Evolutionary conservation across 2,888 invertebrate genomes (phyloP), one percentile per base, ranked within the genome.

Genomic region (Platynereis dumerilii): DNA sequence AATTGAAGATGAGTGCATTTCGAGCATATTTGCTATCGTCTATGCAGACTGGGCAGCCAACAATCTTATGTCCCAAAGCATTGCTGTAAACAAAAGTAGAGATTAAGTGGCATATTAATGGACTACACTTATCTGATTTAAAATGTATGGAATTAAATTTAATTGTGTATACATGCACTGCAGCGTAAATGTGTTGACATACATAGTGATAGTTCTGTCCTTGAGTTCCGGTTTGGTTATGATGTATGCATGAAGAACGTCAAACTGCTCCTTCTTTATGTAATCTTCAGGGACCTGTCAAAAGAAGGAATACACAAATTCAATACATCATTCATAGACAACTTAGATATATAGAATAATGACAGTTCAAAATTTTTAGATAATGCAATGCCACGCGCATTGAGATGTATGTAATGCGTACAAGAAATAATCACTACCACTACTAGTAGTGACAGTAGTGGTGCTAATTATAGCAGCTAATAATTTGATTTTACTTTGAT

Each of bases 181-280:
- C 34, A 34, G 34, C 34, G 34, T 7, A 34, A n/a, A n/a, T n/a
- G n/a, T n/a, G n/a, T 48, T 28, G 29, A 77, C 91, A 88, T 88
- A 93, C 89, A 96, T 92, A 7, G 95, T 96, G 80, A 97, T 91
- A 10, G 93, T 91, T 80, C 93, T 92, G 73, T 92, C 88, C 80
- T 94, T 92, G 42, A 97, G 87, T 79, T 95, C 93, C 29, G 92
- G 91, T 85, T 96, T 97, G 2, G 96, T 96, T 80, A 97, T 97
- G 71, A 97, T 94, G 81, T 94, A 97, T 27, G 92, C 93, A 81
- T 92, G 94, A 65, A 96, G 91, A 66, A 93, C 91, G 86, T 96
- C 95, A 87, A 97, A 96, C 24, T 92, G 88, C 77, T 96, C 96
- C 84, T 96, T 96, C 0, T 92, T 91, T 57, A 97, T 90, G 80